These are phyloP conservation scores for Plemyria rubiginata DNA, from an alignment of 2,888 invertebrate genomes.

Conservation along the genomic window DNA sequence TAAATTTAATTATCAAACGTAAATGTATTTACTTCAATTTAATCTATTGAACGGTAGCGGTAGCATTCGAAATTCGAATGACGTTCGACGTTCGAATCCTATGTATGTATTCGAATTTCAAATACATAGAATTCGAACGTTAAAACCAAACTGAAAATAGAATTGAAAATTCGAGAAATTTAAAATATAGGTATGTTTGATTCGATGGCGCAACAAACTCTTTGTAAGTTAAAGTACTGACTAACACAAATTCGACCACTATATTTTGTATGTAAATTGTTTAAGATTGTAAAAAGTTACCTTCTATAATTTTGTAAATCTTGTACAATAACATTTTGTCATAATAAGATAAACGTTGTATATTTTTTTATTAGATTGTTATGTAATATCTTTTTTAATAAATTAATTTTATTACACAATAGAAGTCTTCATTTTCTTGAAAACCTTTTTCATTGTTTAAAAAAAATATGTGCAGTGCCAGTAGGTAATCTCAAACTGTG, in stretches of 20 bases:
- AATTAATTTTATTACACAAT: slow-evolving; percentile 67
- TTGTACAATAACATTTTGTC: slow-evolving; percentile 60
- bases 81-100: too few species aligned
- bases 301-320: slow-evolving; percentile 66
- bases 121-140: too few species aligned
- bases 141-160: too few species aligned
- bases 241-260: slow-evolving; percentile 37
- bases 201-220: slow-evolving; percentile 13
- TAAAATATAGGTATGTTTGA: not conserved
- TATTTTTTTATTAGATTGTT: slow-evolving; percentile 62
- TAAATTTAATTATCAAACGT: too few species aligned
- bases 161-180: not conserved
- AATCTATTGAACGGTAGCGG: too few species aligned
- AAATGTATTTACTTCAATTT: too few species aligned
- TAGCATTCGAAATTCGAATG: too few species aligned
- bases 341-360: slow-evolving; percentile 57
- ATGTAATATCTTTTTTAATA: slow-evolving; percentile 71
- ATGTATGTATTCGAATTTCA: too few species aligned
- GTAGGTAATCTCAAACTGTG: too few species aligned
- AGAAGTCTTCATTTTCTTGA: slow-evolving; percentile 4
- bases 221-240: slow-evolving; percentile 27
- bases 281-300: slow-evolving; percentile 69
- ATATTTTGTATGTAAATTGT: slow-evolving; percentile 57
- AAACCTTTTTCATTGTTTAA: slow-evolving; percentile 5
- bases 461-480: too few species aligned